Conservation (phyloP, 2,888 invertebrate genomes). For the Brachynemurus nebulosus region DNA sequence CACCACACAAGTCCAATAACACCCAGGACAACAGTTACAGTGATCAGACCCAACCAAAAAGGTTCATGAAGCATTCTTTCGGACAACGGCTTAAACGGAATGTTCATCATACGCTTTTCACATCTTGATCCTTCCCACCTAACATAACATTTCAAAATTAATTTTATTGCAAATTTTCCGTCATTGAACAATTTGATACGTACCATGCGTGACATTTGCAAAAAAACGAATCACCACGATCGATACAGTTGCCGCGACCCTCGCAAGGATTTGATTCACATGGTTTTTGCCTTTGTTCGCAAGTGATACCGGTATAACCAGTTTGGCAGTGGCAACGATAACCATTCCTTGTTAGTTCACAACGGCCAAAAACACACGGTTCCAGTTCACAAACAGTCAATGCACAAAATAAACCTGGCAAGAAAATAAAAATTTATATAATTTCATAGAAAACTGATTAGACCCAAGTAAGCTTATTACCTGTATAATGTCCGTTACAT, state of each 20-base stretch:
- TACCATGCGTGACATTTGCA: constrained; percentile 56
- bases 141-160: background rate
- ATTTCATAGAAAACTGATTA: background rate
- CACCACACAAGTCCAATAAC: constrained; percentile 72
- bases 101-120: constrained; percentile 52
- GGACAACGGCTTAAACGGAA: constrained; percentile 57
- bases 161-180: background rate
- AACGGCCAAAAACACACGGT: constrained; percentile 52
- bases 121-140: constrained; percentile 42
- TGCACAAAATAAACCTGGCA: constrained; percentile 58
- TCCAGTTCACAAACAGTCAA: constrained; percentile 60
- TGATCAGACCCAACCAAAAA: constrained; percentile 78
- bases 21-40: constrained; percentile 65
- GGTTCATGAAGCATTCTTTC: constrained; percentile 76
- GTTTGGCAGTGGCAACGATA: constrained; percentile 50
- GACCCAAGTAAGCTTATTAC: constrained; percentile 32
- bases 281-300: constrained; percentile 51
- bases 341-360: constrained; percentile 36
- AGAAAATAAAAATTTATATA: background rate
- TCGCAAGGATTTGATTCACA: constrained; percentile 64
- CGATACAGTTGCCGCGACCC: constrained; percentile 51
- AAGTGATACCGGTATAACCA: constrained; percentile 52
- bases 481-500: constrained; percentile 58
- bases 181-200: constrained; percentile 40
- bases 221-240: constrained; percentile 13